These are phyloP conservation scores for Dicrurus megarhynchus DNA, from an alignment of 2,113 vertebrate genomes.

Conservation along the genomic window DNA sequence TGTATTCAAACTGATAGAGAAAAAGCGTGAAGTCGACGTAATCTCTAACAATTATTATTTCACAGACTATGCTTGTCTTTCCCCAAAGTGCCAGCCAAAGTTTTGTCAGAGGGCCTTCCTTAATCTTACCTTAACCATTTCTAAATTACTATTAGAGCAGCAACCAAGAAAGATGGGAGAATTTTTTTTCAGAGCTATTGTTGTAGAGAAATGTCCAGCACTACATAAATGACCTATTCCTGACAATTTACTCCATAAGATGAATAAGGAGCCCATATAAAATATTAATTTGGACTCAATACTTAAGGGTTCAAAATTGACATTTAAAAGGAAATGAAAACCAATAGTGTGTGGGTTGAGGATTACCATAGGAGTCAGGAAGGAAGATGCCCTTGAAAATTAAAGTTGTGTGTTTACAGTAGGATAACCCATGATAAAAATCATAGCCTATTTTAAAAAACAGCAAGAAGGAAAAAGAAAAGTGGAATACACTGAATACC, in stretches of 20 bases:
- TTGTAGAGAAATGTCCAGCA: not conserved
- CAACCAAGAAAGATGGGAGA: not conserved
- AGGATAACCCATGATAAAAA: slow-evolving; percentile 54
- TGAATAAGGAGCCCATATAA: slow-evolving; percentile 36
- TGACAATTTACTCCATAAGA: slow-evolving; percentile 40
- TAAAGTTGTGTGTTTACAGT: slow-evolving; percentile 63
- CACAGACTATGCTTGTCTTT: not conserved
- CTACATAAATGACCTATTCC: not conserved
- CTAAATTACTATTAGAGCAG: not conserved
- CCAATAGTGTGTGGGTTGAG: slow-evolving; percentile 37
- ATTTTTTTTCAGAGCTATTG: not conserved
- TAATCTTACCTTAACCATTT: not conserved
- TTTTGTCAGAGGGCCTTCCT: not conserved
- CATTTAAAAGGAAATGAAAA: slow-evolving; percentile 70
- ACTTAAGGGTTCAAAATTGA: slow-evolving; percentile 68
- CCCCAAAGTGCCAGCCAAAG: not conserved
- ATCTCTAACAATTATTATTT: not conserved
- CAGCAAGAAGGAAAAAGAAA: not conserved
- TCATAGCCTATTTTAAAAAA: slow-evolving; percentile 40
- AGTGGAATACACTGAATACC: not conserved
- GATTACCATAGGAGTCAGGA: slow-evolving; percentile 40
- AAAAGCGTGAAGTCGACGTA: not conserved
- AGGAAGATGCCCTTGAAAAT: slow-evolving; percentile 50
- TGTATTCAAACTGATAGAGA: not conserved
- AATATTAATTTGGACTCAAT: slow-evolving; percentile 59